A percentile compares a stretch with the other conserved stretches of the same genome.
Conservation (phyloP, 1,140 invertebrate genomes). For the Luehdorfia chinensis region DNA sequence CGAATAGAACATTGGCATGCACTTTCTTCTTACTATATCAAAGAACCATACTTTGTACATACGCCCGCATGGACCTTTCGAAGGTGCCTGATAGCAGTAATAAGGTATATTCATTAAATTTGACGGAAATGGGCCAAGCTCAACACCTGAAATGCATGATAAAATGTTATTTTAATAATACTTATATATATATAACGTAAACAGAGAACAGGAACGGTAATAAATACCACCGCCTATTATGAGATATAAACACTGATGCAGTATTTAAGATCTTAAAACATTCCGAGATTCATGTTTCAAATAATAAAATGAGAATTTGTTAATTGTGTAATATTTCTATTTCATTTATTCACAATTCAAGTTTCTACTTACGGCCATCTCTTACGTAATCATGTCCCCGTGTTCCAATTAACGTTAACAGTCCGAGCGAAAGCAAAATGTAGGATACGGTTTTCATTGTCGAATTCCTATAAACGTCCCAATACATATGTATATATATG, state of each 20-base stretch:
- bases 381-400: slow-evolving; percentile 52
- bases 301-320: not conserved
- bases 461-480: slow-evolving; percentile 9
- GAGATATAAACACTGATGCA: not conserved
- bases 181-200: no score
- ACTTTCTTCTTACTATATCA: slow-evolving; percentile 50
- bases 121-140: slow-evolving; percentile 57
- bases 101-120: slow-evolving; percentile 56
- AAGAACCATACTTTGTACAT: slow-evolving; percentile 55
- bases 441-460: slow-evolving; percentile 4
- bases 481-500: not conserved
- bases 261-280: no score
- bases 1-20: slow-evolving; percentile 62
- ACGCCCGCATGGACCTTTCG: slow-evolving; percentile 48
- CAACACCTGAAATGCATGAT: slow-evolving; percentile 44
- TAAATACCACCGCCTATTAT: not conserved
- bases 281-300: not conserved
- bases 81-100: slow-evolving; percentile 61
- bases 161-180: not conserved
- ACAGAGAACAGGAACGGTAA: no score
- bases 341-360: no score
- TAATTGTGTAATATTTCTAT: slow-evolving; percentile 1
- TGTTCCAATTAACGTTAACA: slow-evolving; percentile 11
- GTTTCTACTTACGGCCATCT: slow-evolving; percentile 64
- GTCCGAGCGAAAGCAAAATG: slow-evolving; percentile 3